Evolutionary conservation across 2,888 invertebrate species (phyloP), one percentile per base, ranked within the genome.

Genomic region (Heteromurus nitidus): DNA sequence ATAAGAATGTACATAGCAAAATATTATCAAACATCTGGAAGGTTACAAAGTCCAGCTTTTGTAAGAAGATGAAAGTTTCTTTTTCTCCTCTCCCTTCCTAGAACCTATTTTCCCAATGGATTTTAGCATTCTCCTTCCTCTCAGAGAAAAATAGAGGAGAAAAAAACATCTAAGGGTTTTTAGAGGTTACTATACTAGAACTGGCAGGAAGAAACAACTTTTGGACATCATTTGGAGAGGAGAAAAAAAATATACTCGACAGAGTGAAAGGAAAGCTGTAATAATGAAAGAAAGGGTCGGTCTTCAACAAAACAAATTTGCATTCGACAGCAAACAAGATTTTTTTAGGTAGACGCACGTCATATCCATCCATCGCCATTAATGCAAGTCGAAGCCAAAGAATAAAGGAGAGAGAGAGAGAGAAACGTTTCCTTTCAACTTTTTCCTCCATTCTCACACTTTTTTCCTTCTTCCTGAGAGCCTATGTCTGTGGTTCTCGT

Each of bases 361-460:
- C n/a, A n/a, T n/a, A n/a, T n/a, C n/a, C n/a, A n/a, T n/a, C n/a
- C n/a, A n/a, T n/a, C n/a, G n/a, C n/a, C n/a, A n/a, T n/a, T n/a
- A n/a, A n/a, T n/a, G n/a, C n/a, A n/a, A n/a, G 11, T 47, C 11
- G n/a, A 47, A 13, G 47, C n/a, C 36, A 36, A n/a, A n/a, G n/a
- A n/a, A 3, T 47, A 47, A 3, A 11, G 11, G 11, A 47, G n/a
- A 47, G 3, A 47, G 11, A 47, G 16, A 3, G n/a, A 16, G 13
- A 47, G n/a, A 47, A 16, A 5, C 47, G 11, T 47, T 47, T 5
- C 47, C n/a, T 47, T 47, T 47, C 47, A 47, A 5, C 47, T 47
- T 16, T n/a, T n/a, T n/a, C 47, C n/a, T 47, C n/a, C 47, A 47
- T 16, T 47, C 47, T 47, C 47, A 47, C 47, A 47, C 47, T 47